Conservation (phyloP, 2,113 vertebrate genomes). For the Phasianus colchicus region DNA sequence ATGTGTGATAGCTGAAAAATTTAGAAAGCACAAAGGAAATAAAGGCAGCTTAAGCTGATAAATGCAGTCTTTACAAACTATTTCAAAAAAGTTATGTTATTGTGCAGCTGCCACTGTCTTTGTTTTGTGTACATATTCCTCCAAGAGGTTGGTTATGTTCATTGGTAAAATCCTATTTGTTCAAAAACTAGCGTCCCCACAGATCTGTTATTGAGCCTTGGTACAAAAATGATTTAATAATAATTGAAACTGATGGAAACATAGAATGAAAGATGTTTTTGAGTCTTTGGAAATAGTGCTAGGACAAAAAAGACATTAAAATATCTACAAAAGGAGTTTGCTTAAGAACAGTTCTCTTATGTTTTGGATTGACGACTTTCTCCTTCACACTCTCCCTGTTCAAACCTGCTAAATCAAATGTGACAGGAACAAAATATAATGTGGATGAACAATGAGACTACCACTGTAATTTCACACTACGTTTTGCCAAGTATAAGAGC, state of each 20-base stretch:
- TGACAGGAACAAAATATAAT: background rate
- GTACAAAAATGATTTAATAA: background rate
- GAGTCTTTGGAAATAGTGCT: background rate
- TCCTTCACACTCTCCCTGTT: background rate
- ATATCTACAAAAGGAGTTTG: background rate
- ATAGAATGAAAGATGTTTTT: background rate
- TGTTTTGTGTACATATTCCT: background rate
- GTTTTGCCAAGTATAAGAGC: background rate
- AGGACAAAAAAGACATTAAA: background rate
- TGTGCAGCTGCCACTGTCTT: background rate
- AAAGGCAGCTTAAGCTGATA: background rate
- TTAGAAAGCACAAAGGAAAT: background rate
- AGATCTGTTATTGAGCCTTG: background rate
- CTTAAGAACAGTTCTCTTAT: background rate
- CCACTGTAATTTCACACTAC: background rate
- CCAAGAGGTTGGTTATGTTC: background rate
- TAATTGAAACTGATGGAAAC: background rate
- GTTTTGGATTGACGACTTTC: background rate
- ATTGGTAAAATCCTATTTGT: background rate
- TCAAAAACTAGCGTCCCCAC: background rate
- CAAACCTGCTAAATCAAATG: background rate
- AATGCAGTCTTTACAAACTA: background rate
- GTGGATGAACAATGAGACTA: background rate
- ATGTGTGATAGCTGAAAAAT: background rate
- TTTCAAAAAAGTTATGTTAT: background rate